A percentile compares a stretch with the other conserved stretches of the same genome.
Evolutionary conservation across 2,888 invertebrate genomes (phyloP).

Genomic region (Trichopoda pennipes): DNA sequence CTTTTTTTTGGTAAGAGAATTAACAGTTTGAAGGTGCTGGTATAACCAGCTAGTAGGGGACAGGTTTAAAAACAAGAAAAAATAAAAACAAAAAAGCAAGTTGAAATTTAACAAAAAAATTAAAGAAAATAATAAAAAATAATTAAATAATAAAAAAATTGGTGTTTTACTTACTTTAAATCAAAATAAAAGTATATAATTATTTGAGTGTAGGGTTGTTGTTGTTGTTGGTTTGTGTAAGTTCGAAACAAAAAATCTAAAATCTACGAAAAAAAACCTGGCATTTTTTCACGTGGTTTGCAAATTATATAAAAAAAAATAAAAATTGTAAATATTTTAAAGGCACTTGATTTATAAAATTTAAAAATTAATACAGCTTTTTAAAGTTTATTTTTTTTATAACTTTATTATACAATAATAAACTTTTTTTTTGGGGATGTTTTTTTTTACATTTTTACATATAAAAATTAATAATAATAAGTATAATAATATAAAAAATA

Average conservation of each 20-base stretch:
- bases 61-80: constrained; percentile 12
- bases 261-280: constrained; percentile 55
- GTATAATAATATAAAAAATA: constrained; percentile 44
- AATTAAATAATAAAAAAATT: constrained; percentile 40
- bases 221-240: constrained; percentile 43
- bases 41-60: neutral
- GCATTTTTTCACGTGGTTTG: neutral
- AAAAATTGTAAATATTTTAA: constrained; percentile 1
- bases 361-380: constrained; percentile 45
- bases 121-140: constrained; percentile 40
- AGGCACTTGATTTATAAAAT: constrained; percentile 15
- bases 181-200: constrained; percentile 32
- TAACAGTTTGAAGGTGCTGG: constrained; percentile 8
- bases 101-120: constrained; percentile 68
- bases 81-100: constrained; percentile 50
- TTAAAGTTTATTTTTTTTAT: constrained; percentile 42
- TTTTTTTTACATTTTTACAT: constrained; percentile 67
- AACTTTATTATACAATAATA: constrained; percentile 69
- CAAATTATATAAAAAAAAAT: constrained; percentile 23
- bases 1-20: constrained; percentile 32
- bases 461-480: constrained; percentile 64
- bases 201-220: constrained; percentile 43
- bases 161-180: constrained; percentile 55
- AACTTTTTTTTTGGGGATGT: constrained; percentile 49
- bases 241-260: constrained; percentile 27